Evolutionary conservation across 1,140 invertebrate genomes (phyloP).

Genomic region (Hypsibius dujardini): DNA sequence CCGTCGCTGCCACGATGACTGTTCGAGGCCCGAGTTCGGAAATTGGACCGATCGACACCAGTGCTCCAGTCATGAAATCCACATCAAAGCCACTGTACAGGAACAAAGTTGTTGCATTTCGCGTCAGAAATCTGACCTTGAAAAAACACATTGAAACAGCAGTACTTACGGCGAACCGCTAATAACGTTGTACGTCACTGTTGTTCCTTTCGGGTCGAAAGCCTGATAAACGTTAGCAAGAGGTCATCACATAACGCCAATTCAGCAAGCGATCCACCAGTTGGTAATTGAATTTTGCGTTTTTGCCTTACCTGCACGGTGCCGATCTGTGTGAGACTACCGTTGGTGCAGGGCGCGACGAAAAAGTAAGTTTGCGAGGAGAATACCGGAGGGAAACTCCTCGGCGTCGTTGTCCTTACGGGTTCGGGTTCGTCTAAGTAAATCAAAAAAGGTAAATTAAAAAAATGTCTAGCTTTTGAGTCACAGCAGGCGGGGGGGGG

Average conservation of each 20-base stretch:
- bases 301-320: not conserved
- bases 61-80: not conserved
- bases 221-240: constrained; percentile 1
- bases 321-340: not conserved
- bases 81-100: not conserved
- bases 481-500: too few relatives aligned
- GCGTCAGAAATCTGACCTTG: not conserved
- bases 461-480: too few relatives aligned
- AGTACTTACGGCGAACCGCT: not conserved
- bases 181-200: not conserved
- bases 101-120: not conserved
- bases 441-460: too few relatives aligned
- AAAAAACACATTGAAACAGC: not conserved
- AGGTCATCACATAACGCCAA: not conserved
- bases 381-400: not conserved
- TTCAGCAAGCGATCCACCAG: not conserved
- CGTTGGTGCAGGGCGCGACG: constrained; percentile 2
- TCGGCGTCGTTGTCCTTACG: not conserved
- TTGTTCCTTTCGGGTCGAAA: not conserved
- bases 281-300: not conserved
- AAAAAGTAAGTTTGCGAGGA: not conserved
- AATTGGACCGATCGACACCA: not conserved
- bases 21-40: not conserved
- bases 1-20: constrained; percentile 2
- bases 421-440: not conserved